These are phyloP conservation scores for Misgurnus mizolepis DNA, from an alignment of 2,113 vertebrate genomes.

Conservation along the genomic window DNA sequence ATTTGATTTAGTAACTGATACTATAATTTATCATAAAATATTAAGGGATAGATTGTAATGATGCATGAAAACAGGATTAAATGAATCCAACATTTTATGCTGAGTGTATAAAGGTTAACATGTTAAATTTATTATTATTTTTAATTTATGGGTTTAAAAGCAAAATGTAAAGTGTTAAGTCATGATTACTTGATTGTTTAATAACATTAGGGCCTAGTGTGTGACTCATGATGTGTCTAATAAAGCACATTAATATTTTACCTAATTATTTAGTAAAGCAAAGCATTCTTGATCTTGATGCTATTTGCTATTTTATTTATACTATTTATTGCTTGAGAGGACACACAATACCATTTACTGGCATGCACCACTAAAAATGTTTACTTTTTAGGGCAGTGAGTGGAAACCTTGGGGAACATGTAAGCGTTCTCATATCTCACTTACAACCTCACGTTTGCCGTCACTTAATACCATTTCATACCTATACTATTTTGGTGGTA, in stretches of 20 bases:
- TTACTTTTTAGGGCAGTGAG: conserved; percentile 17
- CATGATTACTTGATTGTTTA: too few relatives aligned
- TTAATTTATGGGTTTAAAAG: too few relatives aligned
- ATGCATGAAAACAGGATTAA: not conserved
- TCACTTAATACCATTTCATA: conserved; percentile 42
- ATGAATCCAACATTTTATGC: not conserved
- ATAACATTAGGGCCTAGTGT: too few relatives aligned
- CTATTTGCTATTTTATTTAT: not conserved
- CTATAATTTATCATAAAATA: too few relatives aligned
- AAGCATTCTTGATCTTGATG: conserved; percentile 5
- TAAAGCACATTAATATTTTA: not conserved
- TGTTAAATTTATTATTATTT: too few relatives aligned
- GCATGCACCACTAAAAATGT: not conserved
- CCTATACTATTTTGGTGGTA: conserved; percentile 8
- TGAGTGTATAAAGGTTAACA: not conserved
- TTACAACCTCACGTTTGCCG: not conserved
- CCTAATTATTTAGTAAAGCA: not conserved
- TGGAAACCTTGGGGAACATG: conserved; percentile 1
- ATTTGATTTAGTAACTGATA: not conserved
- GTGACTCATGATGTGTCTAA: not conserved
- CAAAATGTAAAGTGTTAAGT: too few relatives aligned
- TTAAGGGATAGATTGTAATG: too few relatives aligned
- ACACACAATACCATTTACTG: not conserved
- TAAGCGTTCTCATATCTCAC: not conserved
- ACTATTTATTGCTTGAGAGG: not conserved